Conservation (phyloP, 2,113 vertebrate genomes). For the Crotalus helleri region DNA sequence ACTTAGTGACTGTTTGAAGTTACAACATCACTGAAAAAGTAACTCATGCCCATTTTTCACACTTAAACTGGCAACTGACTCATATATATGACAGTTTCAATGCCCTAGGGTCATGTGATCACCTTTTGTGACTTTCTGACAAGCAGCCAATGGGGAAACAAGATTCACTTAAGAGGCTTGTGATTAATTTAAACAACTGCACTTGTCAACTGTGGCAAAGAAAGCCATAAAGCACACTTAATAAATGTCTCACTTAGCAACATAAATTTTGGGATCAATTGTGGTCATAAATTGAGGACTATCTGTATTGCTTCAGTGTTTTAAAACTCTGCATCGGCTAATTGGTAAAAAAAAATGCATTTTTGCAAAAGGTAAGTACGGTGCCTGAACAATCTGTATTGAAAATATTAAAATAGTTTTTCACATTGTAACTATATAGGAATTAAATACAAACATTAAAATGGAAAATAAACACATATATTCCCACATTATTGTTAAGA, state of each 20-base stretch:
- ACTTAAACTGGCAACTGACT: no score
- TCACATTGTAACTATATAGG: background rate
- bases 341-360: background rate
- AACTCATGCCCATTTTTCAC: background rate
- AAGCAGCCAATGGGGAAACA: background rate
- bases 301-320: background rate
- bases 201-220: background rate
- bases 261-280: background rate
- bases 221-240: background rate
- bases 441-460: conserved; percentile 1
- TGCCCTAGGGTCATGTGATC: no score
- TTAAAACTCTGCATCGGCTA: background rate
- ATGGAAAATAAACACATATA: background rate
- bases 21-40: background rate
- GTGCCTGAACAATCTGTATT: background rate
- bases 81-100: no score
- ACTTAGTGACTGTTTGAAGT: background rate
- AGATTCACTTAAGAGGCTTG: background rate
- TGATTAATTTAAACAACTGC: background rate
- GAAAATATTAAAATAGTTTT: background rate
- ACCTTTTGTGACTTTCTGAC: no score
- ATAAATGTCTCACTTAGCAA: background rate
- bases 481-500: background rate
- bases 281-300: background rate
- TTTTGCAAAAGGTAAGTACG: background rate